Base-by-base conservation (phyloP, 1,140 invertebrate species). In the Mamestra configurata region DNA sequence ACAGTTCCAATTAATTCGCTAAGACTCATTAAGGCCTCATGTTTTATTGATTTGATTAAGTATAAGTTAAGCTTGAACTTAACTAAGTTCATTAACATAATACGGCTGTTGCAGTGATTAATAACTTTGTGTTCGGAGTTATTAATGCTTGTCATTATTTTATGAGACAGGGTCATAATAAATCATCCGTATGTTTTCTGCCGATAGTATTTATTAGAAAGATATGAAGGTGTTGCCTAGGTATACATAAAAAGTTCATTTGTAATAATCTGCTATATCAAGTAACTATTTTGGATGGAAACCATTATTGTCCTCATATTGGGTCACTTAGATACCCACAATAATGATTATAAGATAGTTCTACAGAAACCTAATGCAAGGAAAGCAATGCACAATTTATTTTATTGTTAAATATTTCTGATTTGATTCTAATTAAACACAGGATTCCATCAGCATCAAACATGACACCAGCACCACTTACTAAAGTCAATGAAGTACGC, bases 141-240 rank as follows among this genome's bases (percentile, higher is more conserved):
- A 31, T 59, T 59, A 59, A 59, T 59, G 55, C 13, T 15, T 15
- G 4, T 59, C 24, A 59, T 59, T 59, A 31, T 59, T 31, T 59
- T 5, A 59, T 59, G 55, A 59, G 55, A 59, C 55, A 49, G 4
- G 24, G 24, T 27, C 6, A 13, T 24, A 24, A 27, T 59, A 27
- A 59, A 49, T 59, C 24, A 15, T 31, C 18, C 31, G 24, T 59
- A 10, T 24, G 22, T 10, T 59, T 4, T 2, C 55, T 15, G 55
- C 15, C 55, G 11, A n/a, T 5, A 31, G 55, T 59, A 15, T 27
- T 31, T 27, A 15, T 59, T 31, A 49, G 13, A 13, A 43, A 43
- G 40, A 49, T 49, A 49, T 49, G 43, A 15, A 49, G 11, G 43
- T 11, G 10, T 11, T 43, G 40, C 40, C 35, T 43, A 10, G 8